Percentiles rank a stretch among this genome's conserved stretches.
Evolutionary conservation across 2,888 invertebrate species (phyloP).

Genomic region (Ceratothoa steindachneri): DNA sequence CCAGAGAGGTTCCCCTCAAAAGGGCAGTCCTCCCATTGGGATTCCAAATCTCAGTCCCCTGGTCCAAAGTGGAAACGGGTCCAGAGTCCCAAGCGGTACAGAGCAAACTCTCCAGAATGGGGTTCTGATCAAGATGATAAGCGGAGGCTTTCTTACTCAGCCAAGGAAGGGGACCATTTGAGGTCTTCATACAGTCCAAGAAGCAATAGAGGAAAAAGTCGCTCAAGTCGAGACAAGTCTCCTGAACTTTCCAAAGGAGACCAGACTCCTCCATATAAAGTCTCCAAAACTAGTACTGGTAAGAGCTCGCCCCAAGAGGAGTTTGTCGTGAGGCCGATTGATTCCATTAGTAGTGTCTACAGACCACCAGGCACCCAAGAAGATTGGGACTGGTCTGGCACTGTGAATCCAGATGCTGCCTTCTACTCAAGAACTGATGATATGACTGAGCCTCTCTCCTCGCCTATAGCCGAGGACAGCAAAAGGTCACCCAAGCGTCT

Average conservation of each 20-base stretch:
- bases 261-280: background rate
- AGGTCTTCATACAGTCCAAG: background rate
- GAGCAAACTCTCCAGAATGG: background rate
- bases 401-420: background rate
- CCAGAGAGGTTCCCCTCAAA: background rate
- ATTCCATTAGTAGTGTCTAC: background rate
- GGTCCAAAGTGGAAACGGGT: conserved; percentile 4
- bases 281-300: background rate
- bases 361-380: background rate
- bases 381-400: background rate
- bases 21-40: background rate
- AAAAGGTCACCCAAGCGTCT: conserved; percentile 58
- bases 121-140: background rate
- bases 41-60: conserved; percentile 10
- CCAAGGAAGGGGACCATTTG: background rate
- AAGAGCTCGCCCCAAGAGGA: background rate
- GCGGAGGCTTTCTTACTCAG: background rate
- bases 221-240: background rate
- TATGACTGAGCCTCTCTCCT: background rate
- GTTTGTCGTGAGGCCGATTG: background rate
- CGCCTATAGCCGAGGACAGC: background rate
- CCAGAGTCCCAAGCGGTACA: background rate
- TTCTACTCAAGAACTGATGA: background rate
- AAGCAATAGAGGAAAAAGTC: background rate
- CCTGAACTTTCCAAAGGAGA: background rate